Percentiles rank a stretch among this genome's conserved stretches.
Conservation (phyloP, 2,888 invertebrate species). For the Lordiphosa andalusiaca region DNA sequence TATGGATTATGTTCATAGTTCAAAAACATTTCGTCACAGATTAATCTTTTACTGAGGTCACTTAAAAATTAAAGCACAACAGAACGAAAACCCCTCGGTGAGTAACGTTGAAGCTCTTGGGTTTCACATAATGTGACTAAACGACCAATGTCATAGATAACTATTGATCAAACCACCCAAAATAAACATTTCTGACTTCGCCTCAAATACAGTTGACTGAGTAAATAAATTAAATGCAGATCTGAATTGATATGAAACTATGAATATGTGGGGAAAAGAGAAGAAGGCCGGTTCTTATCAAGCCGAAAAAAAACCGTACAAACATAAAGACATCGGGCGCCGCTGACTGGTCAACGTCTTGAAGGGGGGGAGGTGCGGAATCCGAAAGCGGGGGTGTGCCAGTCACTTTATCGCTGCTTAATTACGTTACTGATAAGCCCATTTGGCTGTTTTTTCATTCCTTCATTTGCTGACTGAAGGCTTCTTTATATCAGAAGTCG, state of each 20-base stretch:
- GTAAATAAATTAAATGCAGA: slow-evolving; percentile 73
- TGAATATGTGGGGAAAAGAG: slow-evolving; percentile 27
- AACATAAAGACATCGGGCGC: slow-evolving; percentile 29
- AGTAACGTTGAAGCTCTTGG: neutral
- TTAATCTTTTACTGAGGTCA: too few species aligned
- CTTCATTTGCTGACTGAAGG: slow-evolving; percentile 27
- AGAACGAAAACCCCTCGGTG: neutral
- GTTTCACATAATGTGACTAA: slow-evolving; percentile 4
- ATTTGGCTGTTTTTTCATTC: slow-evolving; percentile 44
- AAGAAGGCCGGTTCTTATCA: slow-evolving; percentile 47
- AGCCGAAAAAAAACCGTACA: slow-evolving; percentile 9
- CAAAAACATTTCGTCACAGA: too few species aligned
- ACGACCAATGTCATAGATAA: slow-evolving; percentile 21
- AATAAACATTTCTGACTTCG: slow-evolving; percentile 41
- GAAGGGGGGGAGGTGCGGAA: slow-evolving; percentile 18
- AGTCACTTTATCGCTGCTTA: slow-evolving; percentile 64
- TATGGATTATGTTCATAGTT: too few species aligned
- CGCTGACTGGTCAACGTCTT: slow-evolving; percentile 29
- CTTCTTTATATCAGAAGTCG: slow-evolving; percentile 47
- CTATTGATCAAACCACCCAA: slow-evolving; percentile 51
- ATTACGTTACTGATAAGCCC: slow-evolving; percentile 71
- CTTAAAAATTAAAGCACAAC: too few species aligned
- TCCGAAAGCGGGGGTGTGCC: slow-evolving; percentile 31
- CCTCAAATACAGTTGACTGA: slow-evolving; percentile 45
- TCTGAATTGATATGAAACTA: slow-evolving; percentile 67